phyloP scores from a whole-genome alignment of 2,888 invertebrate species.

The Xestia ashworthii region DNA sequence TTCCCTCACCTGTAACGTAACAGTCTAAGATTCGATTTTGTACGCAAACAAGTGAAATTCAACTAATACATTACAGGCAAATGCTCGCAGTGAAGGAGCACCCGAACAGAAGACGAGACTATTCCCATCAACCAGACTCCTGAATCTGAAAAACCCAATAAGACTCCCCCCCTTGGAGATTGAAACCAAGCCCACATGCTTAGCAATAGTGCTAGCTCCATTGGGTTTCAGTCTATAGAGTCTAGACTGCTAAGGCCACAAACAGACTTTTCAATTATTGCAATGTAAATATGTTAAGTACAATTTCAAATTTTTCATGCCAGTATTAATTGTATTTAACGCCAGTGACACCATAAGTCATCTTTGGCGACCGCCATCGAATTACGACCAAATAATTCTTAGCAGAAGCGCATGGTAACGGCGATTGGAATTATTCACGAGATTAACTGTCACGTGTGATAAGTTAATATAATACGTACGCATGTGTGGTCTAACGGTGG shows the following conservation, averaged over 20 bases:
- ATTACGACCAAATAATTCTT: slow-evolving; percentile 59
- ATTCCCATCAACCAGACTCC: no score
- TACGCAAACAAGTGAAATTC: no score
- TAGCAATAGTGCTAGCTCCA: not conserved
- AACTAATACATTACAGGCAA: no score
- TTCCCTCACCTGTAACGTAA: no score
- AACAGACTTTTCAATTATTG: not conserved
- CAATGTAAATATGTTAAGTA: no score
- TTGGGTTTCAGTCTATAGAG: not conserved
- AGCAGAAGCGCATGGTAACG: slow-evolving; percentile 58
- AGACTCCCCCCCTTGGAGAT: not conserved
- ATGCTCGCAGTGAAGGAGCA: no score
- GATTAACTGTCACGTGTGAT: slow-evolving; percentile 74
- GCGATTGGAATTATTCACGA: slow-evolving; percentile 62
- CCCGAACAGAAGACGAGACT: no score
- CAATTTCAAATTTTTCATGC: not conserved
- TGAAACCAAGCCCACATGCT: not conserved
- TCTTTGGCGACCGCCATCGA: slow-evolving; percentile 29
- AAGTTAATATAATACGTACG: slow-evolving; percentile 69
- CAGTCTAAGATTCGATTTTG: no score
- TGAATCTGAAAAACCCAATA: not conserved
- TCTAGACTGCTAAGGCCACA: not conserved
- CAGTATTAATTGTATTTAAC: not conserved
- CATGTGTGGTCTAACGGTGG: slow-evolving; percentile 75
- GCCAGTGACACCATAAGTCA: not conserved